Evolutionary conservation across 2,113 vertebrate species (phyloP).

Genomic region (Dasyprocta punctata): DNA sequence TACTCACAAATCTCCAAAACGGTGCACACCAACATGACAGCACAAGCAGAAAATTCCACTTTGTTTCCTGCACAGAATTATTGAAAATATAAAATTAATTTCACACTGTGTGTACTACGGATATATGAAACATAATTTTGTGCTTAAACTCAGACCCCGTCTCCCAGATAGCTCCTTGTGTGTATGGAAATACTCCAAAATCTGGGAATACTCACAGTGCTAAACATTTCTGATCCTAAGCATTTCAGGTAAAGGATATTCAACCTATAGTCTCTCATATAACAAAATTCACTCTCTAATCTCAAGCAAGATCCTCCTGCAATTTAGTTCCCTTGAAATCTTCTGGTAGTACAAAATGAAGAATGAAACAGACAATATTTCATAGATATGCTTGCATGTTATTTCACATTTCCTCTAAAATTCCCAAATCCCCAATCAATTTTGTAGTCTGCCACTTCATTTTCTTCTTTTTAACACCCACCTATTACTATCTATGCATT

Average conservation of each 20-base stretch:
- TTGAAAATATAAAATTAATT: not conserved
- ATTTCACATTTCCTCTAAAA: slow-evolving; percentile 28
- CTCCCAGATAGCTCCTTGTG: not conserved
- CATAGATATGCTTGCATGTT: not conserved
- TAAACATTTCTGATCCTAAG: not conserved
- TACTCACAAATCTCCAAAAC: not conserved
- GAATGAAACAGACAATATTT: slow-evolving; percentile 27
- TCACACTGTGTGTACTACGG: not conserved
- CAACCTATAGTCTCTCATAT: not conserved
- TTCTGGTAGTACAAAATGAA: slow-evolving; percentile 26
- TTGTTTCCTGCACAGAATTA: not conserved
- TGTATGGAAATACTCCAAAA: not conserved
- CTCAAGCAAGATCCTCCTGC: slow-evolving; percentile 1
- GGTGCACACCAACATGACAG: not conserved
- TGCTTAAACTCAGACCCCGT: not conserved
- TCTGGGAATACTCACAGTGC: not conserved
- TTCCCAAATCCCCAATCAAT: slow-evolving; percentile 65
- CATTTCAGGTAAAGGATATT: not conserved
- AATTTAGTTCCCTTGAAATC: slow-evolving; percentile 47
- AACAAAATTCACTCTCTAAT: slow-evolving; percentile 22
- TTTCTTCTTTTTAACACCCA: slow-evolving; percentile 29
- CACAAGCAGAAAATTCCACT: not conserved
- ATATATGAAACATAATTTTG: not conserved
- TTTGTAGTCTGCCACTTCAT: not conserved
- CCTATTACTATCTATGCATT: not conserved